A percentile compares a stretch with the other conserved stretches of the same genome.
Evolutionary conservation across 2,113 vertebrate species (phyloP).

Genomic region (Geococcyx californianus): DNA sequence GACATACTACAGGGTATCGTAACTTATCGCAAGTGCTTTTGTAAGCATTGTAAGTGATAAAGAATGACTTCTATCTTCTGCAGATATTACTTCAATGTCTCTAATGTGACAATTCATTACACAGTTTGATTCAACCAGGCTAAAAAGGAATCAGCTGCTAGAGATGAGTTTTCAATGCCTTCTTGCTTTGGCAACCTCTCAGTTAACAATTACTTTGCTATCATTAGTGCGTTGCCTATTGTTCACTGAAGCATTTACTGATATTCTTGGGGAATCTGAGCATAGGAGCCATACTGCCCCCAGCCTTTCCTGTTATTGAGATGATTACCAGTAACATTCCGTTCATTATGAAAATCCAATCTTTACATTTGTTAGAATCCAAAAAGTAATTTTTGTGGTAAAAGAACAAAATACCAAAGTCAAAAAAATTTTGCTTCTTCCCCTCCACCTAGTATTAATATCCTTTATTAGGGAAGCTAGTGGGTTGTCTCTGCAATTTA

Average conservation of each 20-base stretch:
- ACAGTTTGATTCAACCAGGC: background rate
- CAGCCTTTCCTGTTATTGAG: background rate
- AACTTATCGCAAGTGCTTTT: background rate
- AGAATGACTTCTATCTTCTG: background rate
- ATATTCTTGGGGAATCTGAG: background rate
- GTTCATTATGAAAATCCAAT: background rate
- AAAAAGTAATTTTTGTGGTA: background rate
- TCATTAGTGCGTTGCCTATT: background rate
- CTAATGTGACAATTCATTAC: background rate
- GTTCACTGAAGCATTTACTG: background rate
- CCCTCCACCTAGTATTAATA: background rate
- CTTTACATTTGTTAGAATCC: background rate
- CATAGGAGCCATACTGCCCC: background rate
- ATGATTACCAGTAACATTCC: background rate
- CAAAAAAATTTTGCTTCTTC: background rate
- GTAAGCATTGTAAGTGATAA: background rate
- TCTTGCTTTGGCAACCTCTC: background rate
- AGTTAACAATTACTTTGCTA: background rate
- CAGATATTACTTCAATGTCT: background rate
- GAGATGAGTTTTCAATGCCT: background rate
- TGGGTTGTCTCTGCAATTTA: background rate
- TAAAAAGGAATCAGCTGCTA: background rate
- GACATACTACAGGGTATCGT: background rate
- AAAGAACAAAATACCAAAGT: background rate
- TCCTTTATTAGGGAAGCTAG: background rate